Base-by-base conservation (phyloP, 2,888 invertebrate species). In the Meganola albula region DNA sequence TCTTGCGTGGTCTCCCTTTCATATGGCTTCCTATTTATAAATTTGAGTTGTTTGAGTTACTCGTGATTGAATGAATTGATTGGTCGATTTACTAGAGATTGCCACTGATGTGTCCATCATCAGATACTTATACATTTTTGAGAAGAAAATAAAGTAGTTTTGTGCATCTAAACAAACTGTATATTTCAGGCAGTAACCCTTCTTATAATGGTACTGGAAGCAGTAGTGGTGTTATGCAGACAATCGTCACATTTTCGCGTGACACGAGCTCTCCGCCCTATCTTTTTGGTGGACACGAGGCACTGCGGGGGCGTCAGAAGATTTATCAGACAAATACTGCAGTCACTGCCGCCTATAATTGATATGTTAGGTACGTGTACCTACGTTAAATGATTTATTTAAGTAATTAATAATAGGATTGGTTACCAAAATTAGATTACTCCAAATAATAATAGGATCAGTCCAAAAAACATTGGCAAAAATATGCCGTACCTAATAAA, bases 181-280 rank as follows among this genome's bases (percentile, higher is more conserved):
- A 12, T 20, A 3, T 47, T 65, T 22, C 87, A 94, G 93, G 91
- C 92, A 44, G 65, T 91, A 31, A 92, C 93, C 1, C 75, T 95
- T 29, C 70, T 89, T 20, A 91, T 95, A 50, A 95, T 96, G 95
- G 88, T 94, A 43, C 65, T 93, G 23, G 96, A 96, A 68, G 93
- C 95, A 0, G 86, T 94, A 27, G 90, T 91, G 21, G 93, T 96
- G 30, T 74, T 96, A 21, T 90, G 92, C 40, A 87, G 96, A 10
- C 94, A 94, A 69, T 91, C 92, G 0, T 93, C 92, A 0, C 96
- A 96, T 78, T 93, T 95, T 74, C 88, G 96, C 0, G 94, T 94
- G 30, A 95, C 95, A n/a, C 84, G 96, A 40, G 94, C 95, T 3
- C 74, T 96, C 7, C 87, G 96, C 9, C 96, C 96, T n/a, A 92